phyloP scores from a whole-genome alignment of 2,113 vertebrate species.

The Myanophis thanlyinensis region DNA sequence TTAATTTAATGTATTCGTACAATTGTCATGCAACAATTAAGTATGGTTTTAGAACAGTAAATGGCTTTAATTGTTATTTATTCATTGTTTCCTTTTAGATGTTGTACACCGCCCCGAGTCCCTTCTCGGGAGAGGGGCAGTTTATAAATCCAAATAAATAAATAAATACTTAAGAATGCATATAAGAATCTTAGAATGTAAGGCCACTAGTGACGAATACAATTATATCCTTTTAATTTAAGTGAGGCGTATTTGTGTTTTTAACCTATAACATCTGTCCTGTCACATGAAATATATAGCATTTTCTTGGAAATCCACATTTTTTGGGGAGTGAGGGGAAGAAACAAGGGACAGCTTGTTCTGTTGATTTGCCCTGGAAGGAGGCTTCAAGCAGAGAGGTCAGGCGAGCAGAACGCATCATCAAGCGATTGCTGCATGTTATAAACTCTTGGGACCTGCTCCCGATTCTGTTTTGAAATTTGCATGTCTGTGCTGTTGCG shows the following conservation, averaged over 20 bases:
- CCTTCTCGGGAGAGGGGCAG: no score
- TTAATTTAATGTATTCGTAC: not conserved
- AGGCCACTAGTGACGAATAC: not conserved
- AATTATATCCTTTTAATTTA: not conserved
- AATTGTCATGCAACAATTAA: not conserved
- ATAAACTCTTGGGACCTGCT: not conserved
- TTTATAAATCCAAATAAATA: no score
- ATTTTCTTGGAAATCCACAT: not conserved
- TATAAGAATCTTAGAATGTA: not conserved
- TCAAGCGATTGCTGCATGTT: not conserved
- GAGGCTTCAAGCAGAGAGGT: not conserved
- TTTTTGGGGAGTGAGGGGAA: not conserved
- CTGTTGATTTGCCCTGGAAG: not conserved
- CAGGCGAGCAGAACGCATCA: not conserved
- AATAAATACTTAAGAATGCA: not conserved
- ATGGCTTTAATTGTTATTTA: no score
- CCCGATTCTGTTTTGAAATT: not conserved
- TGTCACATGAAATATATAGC: not conserved
- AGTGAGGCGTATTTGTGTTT: not conserved
- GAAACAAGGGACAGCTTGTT: no score
- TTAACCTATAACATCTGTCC: not conserved
- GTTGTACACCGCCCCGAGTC: no score
- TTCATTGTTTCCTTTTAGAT: no score
- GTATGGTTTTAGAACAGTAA: not conserved
- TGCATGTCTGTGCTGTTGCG: not conserved